Evolutionary conservation across 2,797 vertebrate genomes (phyloP), one percentile per base, ranked within the genome.

Genomic region (Danio tinwini): DNA sequence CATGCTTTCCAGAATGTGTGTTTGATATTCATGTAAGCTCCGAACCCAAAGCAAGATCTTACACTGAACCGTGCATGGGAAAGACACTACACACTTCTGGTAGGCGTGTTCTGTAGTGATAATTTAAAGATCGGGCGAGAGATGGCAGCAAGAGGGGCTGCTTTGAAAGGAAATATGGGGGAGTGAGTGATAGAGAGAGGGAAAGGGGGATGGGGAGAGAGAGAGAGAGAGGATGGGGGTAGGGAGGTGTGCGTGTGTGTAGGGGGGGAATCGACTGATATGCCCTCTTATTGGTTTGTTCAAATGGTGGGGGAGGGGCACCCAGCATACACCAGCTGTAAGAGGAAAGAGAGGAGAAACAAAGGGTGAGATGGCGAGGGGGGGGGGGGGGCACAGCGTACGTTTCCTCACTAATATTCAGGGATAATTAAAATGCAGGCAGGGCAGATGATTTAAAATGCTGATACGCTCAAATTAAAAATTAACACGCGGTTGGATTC

Each of bases 251-350:
- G 78, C 70, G 56, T 19, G 69, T 63, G 56, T 73, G 74, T 80
- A 83, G 82, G 85, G 87, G 87, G 50, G 84, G 79, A 82, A 87
- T 88, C 85, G 87, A 83, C 91, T 91, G 90, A 92, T 86, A 84
- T 90, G 90, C 85, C 85, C 81, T 88, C 90, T 91, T 88, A 93
- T 94, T 93, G 93, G 93, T 89, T 90, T 87, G 90, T 93, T 93
- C 87, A 91, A 93, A 93, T 47, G 76, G 85, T 83, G 92, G 91
- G 92, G 93, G 92, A 91, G 93, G 93, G 91, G 91, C 91, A 90
- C 90, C 86, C 50, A 37, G 59, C 89, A 86, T 87, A 92, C 91
- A 91, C 91, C 92, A 93, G 93, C 93, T 94, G 93, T 92, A 91
- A 87, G 86, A 89, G 89, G 69, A 84, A 77, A 91, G 88, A 88